phyloP scores from a whole-genome alignment of 2,797 vertebrate genomes.

The Intellagama lesueurii region DNA sequence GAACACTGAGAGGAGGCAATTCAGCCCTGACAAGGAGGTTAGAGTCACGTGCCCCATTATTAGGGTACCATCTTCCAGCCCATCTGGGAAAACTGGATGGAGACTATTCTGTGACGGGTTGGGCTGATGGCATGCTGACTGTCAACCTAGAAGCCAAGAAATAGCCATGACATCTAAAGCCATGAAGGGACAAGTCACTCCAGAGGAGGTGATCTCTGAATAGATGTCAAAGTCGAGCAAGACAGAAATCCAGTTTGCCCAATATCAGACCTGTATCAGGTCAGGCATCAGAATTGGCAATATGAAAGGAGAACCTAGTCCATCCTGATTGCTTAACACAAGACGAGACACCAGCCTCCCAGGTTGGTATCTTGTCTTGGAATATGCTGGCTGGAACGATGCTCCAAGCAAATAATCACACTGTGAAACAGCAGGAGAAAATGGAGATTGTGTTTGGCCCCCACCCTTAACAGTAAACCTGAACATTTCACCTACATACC shows the following conservation, averaged over 20 bases:
- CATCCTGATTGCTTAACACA: no score
- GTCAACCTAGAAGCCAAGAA: neutral
- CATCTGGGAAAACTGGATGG: neutral
- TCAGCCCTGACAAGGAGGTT: neutral
- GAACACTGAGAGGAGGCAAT: neutral
- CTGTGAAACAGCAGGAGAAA: neutral
- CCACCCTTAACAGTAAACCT: neutral
- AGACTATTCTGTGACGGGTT: neutral
- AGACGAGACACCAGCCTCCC: no score
- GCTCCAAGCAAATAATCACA: neutral
- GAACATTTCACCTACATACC: slow-evolving; percentile 23
- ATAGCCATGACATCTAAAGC: no score
- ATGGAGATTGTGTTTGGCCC: neutral
- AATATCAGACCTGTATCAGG: no score
- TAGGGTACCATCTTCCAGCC: neutral
- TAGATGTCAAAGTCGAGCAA: neutral
- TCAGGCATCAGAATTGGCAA: no score
- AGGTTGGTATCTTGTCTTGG: neutral
- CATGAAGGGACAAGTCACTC: no score
- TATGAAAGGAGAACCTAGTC: no score
- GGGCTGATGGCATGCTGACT: neutral
- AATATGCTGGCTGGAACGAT: neutral
- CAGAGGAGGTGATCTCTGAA: neutral
- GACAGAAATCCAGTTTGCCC: neutral
- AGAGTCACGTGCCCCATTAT: neutral